Evolutionary conservation across 2,888 invertebrate genomes (phyloP), one percentile per base, ranked within the genome.

Genomic region (Eupithecia centaureata): DNA sequence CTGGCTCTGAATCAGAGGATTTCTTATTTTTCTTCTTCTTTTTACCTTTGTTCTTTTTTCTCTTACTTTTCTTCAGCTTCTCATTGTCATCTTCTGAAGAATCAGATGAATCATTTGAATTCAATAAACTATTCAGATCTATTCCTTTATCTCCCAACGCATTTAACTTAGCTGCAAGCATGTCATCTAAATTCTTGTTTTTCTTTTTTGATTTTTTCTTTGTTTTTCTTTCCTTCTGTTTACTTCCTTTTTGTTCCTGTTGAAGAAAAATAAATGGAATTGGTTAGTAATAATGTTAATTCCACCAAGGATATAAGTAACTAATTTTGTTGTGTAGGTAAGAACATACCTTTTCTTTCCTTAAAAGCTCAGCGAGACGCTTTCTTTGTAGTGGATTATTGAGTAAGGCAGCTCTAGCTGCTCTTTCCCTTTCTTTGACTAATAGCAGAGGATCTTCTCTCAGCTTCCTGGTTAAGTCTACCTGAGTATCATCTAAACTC

Each of bases 311-410:
- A 35, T 15, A 15, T 15, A 15, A 35, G 35, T 10, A 35, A 7
- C 15, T 5, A 38, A 15, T 7, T n/a, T 42, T 0, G 42, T 42
- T 5, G 5, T 3, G 30, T n/a, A n/a, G n/a, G n/a, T 32, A 22
- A 22, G 42, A 22, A 12, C 62, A 62, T 12, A 91, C 91, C 80
- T 94, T 92, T 79, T 95, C 94, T 59, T 92, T 93, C 80, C 95
- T 94, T 71, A 98, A 95, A 79, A 98, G 93, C 82, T 97, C 95
- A 77, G 98, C 95, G 0, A 99, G 91, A 81, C 96, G 96, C 75
- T 97, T 98, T 76, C 99, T 91, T 86, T 97, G 97, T 0, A 99
- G 95, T 0, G 99, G 99, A 94, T 99, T 99, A 79, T 98, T 97
- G 4, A 99, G 86, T 38, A 99, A 92, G 68, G 97, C 96, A 68